phyloP scores from a whole-genome alignment of 2,113 vertebrate species.

The Plectropomus leopardus region DNA sequence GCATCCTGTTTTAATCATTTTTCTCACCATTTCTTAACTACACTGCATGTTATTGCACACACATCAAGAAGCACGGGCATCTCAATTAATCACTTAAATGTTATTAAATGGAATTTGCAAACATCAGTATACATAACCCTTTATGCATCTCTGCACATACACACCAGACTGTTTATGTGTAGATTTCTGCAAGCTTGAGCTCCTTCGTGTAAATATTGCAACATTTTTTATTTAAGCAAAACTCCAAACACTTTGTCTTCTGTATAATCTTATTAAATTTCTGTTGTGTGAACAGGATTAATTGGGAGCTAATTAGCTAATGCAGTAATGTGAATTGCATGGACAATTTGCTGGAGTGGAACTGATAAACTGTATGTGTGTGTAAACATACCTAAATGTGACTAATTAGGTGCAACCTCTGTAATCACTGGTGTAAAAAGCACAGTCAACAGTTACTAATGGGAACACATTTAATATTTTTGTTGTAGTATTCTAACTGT shows the following conservation, averaged over 20 bases:
- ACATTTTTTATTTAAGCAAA: neutral
- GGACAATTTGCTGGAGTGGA: neutral
- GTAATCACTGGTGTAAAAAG: neutral
- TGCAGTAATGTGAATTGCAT: neutral
- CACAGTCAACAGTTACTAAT: neutral
- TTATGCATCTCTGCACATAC: neutral
- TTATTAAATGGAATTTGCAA: slow-evolving; percentile 22
- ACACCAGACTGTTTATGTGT: slow-evolving; percentile 15
- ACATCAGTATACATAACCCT: slow-evolving; percentile 14
- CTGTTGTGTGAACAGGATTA: neutral
- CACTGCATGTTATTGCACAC: slow-evolving; percentile 5
- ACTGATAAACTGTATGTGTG: slow-evolving; percentile 11
- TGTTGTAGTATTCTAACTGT: neutral
- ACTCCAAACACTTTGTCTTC: neutral
- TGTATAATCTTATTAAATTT: neutral
- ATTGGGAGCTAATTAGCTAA: neutral
- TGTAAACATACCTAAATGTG: neutral
- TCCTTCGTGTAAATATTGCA: neutral
- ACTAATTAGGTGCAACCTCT: slow-evolving; percentile 3
- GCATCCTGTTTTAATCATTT: slow-evolving; percentile 12
- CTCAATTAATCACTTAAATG: slow-evolving; percentile 26
- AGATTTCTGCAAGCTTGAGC: slow-evolving; percentile 5
- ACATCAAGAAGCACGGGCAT: neutral
- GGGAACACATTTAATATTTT: neutral
- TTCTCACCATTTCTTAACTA: neutral